A percentile compares a stretch with the other conserved stretches of the same genome.
Evolutionary conservation across 2,797 vertebrate species (phyloP).

Genomic region (Leptodactylus fallax): DNA sequence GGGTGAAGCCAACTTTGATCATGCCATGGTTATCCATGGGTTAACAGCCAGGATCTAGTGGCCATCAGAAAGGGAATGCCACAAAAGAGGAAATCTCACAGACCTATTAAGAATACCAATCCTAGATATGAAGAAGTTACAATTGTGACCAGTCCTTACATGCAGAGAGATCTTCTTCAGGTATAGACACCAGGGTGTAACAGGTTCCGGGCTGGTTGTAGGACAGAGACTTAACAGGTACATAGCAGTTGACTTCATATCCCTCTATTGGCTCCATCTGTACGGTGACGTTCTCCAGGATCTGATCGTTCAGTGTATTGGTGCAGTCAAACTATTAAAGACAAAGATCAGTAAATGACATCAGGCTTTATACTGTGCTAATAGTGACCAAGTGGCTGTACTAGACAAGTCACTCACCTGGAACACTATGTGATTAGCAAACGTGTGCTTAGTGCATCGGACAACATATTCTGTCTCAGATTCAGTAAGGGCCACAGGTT

Average conservation of each 20-base stretch:
- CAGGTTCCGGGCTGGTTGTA: conserved; percentile 83
- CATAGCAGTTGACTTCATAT: conserved; percentile 77
- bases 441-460: conserved; percentile 81
- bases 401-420: conserved; percentile 74
- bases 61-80: background rate
- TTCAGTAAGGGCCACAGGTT: conserved; percentile 80
- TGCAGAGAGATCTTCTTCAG: conserved; percentile 80
- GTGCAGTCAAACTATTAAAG: conserved; percentile 80
- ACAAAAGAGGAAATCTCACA: background rate
- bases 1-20: too few species aligned
- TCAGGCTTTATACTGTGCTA: background rate
- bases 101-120: background rate
- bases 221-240: conserved; percentile 77
- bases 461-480: conserved; percentile 82
- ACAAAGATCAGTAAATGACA: background rate
- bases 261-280: conserved; percentile 84
- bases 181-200: conserved; percentile 79
- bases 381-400: background rate
- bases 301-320: conserved; percentile 82
- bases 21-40: too few species aligned
- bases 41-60: too few species aligned
- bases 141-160: conserved; percentile 66
- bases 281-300: conserved; percentile 80
- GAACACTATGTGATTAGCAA: conserved; percentile 79
- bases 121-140: background rate